Percentiles rank a stretch among this genome's conserved stretches.
Evolutionary conservation across 2,797 vertebrate species (phyloP).

Genomic region (Pogonophryne albipinna): DNA sequence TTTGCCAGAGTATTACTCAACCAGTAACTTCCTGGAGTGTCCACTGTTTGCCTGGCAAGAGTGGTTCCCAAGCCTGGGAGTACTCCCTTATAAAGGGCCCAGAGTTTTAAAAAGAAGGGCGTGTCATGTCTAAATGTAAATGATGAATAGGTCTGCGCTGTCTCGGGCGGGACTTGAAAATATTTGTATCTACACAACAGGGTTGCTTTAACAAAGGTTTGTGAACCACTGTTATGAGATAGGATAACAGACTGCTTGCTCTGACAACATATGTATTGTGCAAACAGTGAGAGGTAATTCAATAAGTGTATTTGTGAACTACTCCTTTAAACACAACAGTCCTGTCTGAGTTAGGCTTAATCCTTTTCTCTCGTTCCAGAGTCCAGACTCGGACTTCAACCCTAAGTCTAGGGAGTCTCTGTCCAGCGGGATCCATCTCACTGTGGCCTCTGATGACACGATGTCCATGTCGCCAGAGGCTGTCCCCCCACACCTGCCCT

Average conservation of each 20-base stretch:
- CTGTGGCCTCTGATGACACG: conserved; percentile 81
- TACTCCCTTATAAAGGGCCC: too few species aligned
- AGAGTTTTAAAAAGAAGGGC: too few species aligned
- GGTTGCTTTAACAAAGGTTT: too few species aligned
- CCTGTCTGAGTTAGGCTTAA: neutral
- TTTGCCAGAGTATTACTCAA: too few species aligned
- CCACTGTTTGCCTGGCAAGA: too few species aligned
- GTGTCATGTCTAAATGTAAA: too few species aligned
- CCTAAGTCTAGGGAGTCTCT: conserved; percentile 86
- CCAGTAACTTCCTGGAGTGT: too few species aligned
- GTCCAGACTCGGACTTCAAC: conserved; percentile 82
- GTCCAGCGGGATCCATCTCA: conserved; percentile 83
- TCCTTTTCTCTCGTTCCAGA: conserved; percentile 73
- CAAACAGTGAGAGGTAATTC: neutral
- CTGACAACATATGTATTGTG: neutral
- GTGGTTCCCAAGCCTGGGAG: too few species aligned
- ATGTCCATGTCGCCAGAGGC: conserved; percentile 78
- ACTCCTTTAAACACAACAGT: neutral
- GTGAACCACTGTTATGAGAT: neutral
- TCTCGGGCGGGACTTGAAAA: too few species aligned
- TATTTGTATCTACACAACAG: too few species aligned
- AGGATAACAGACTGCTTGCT: neutral
- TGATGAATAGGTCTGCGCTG: too few species aligned
- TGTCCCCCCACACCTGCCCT: conserved; percentile 63
- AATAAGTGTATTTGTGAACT: neutral